These are phyloP conservation scores for Indicator indicator DNA, from an alignment of 2,113 vertebrate species.

Conservation along the genomic window DNA sequence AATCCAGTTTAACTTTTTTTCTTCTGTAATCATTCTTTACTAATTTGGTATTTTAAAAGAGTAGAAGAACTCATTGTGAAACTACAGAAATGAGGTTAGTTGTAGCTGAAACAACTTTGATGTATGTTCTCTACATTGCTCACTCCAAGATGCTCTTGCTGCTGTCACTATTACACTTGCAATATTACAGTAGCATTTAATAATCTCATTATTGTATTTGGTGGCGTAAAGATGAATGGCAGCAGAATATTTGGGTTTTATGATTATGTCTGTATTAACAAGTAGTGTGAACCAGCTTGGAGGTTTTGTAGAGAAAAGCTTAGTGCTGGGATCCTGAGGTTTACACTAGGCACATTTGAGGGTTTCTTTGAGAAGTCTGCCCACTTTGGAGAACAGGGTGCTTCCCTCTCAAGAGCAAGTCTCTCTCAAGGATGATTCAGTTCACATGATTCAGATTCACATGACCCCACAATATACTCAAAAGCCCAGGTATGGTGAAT, in stretches of 20 bases:
- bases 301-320: neutral
- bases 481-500: neutral
- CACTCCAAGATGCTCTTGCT: neutral
- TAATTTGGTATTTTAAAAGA: neutral
- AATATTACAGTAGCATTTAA: neutral
- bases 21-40: neutral
- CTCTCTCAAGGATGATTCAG: neutral
- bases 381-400: neutral
- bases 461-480: neutral
- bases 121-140: neutral
- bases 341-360: neutral
- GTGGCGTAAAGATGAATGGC: neutral
- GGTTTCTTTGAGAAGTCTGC: neutral
- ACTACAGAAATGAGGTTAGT: constrained; percentile 33
- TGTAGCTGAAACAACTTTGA: constrained; percentile 29
- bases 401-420: neutral
- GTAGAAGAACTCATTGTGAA: neutral
- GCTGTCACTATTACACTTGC: neutral
- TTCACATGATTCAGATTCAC: neutral
- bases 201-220: neutral
- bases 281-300: neutral
- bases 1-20: neutral
- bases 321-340: neutral
- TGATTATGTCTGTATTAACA: neutral
- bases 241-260: neutral